Evolutionary conservation across 2,888 invertebrate genomes (phyloP), one percentile per base, ranked within the genome.

Genomic region (Amphipyra berbera): DNA sequence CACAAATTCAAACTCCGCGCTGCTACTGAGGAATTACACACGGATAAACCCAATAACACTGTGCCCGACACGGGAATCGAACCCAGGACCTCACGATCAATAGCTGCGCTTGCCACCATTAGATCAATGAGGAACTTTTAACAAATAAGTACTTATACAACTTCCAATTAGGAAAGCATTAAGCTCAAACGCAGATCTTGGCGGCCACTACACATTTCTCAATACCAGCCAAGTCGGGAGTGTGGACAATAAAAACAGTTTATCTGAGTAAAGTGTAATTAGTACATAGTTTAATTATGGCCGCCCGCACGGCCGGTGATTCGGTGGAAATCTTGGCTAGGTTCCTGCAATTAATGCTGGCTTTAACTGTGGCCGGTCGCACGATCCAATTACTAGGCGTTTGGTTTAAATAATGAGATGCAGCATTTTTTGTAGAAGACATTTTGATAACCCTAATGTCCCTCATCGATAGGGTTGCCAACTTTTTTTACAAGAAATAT

Each of bases 211-310:
- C 21, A 72, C 40, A 30, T 8, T 35, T 67, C 42, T 38, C 61
- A 56, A 60, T 49, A 56, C 38, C 8, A 33, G n/a, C 27, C 35
- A 49, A 44, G 35, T 37, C 10, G 9, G 7, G 5, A 30, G 14
- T 21, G 78, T 79, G 76, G 73, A 82, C 81, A 86, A 87, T 88
- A 89, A 89, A 88, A 90, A 86, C 87, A 83, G 87, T 88, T 88
- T 88, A 86, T 88, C 84, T 80, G 79, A 81, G 82, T 85, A 87
- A 88, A 88, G 84, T 88, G 90, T 92, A 92, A 92, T 92, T 90
- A 92, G 90, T 90, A 90, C 89, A 89, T 91, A 89, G 91, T 90
- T 88, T 92, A 93, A 93, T 92, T 92, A 90, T 87, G 79, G 73
- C 57, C 82, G 68, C 85, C 80, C 76, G 78, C 63, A 68, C 61